Conservation (phyloP, 37 sponge, comb jelly and placozoan genomes). For the Cladorhizidae sp. region DNA sequence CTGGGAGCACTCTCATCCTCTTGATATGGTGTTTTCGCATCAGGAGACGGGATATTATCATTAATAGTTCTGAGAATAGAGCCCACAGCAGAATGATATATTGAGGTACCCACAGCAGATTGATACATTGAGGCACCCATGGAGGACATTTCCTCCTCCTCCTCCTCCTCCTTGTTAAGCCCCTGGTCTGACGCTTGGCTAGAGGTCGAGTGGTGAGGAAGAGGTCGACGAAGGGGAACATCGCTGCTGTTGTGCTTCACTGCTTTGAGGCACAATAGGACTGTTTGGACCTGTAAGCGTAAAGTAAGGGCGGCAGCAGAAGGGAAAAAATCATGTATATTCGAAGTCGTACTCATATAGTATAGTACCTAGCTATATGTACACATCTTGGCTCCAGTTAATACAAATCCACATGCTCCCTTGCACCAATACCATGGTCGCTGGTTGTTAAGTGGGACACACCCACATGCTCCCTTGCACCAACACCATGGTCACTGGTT, state of each 20-base stretch:
- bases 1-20: neutral
- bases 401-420: neutral
- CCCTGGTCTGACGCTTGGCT: neutral
- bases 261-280: constrained; percentile 45
- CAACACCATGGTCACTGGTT: no score
- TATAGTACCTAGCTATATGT: no score
- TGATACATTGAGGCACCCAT: neutral
- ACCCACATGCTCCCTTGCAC: neutral
- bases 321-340: no score
- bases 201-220: neutral
- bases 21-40: neutral
- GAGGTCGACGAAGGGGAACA: no score
- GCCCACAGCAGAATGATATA: constrained; percentile 31
- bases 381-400: no score
- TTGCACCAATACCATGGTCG: neutral
- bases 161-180: neutral
- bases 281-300: constrained; percentile 25
- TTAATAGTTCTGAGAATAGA: neutral
- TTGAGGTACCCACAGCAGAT: neutral
- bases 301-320: no score
- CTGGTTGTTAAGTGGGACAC: no score
- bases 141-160: neutral
- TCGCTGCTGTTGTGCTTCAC: constrained; percentile 2
- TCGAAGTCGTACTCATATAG: no score
- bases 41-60: no score